Percentiles rank a stretch among this genome's conserved stretches.
Evolutionary conservation across 2,888 invertebrate genomes (phyloP).

Genomic region (Monopis laevigella): DNA sequence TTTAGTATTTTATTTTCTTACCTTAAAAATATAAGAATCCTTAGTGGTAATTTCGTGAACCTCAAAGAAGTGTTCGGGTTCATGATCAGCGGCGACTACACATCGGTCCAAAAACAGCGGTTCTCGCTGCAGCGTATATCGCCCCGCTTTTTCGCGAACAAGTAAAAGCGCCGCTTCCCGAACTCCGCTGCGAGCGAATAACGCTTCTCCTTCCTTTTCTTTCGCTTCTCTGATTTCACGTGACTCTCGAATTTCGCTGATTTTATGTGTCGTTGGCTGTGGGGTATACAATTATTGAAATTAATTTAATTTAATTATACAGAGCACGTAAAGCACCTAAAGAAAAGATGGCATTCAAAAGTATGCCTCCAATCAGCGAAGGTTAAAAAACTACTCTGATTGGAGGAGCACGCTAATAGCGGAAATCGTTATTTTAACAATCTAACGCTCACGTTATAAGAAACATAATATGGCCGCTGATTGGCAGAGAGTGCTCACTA

Average conservation of each 20-base stretch:
- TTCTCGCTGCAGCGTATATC: slow-evolving; percentile 87
- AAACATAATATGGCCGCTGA: too few relatives aligned
- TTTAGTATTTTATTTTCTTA: too few relatives aligned
- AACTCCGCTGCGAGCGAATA: slow-evolving; percentile 80
- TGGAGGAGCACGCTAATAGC: too few relatives aligned
- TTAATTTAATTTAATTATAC: too few relatives aligned
- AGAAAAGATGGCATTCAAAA: too few relatives aligned
- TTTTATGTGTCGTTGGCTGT: slow-evolving; percentile 77
- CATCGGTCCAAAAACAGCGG: slow-evolving; percentile 91
- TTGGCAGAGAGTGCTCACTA: too few relatives aligned
- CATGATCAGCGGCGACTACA: slow-evolving; percentile 89
- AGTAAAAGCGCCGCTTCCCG: slow-evolving; percentile 88
- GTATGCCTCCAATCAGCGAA: too few relatives aligned
- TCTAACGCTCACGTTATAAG: too few relatives aligned
- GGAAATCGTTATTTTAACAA: too few relatives aligned
- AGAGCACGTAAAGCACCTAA: too few relatives aligned
- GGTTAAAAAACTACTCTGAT: too few relatives aligned
- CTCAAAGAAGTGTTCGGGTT: slow-evolving; percentile 94
- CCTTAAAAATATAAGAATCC: slow-evolving; percentile 95
- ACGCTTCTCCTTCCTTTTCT: slow-evolving; percentile 51
- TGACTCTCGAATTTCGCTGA: slow-evolving; percentile 69
- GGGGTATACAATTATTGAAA: not conserved
- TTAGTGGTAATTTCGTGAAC: slow-evolving; percentile 92
- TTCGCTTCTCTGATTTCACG: slow-evolving; percentile 52
- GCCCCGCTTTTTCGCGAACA: slow-evolving; percentile 89